Base-by-base conservation (phyloP, 2,113 vertebrate genomes). In the Hymenochirus boettgeri region DNA sequence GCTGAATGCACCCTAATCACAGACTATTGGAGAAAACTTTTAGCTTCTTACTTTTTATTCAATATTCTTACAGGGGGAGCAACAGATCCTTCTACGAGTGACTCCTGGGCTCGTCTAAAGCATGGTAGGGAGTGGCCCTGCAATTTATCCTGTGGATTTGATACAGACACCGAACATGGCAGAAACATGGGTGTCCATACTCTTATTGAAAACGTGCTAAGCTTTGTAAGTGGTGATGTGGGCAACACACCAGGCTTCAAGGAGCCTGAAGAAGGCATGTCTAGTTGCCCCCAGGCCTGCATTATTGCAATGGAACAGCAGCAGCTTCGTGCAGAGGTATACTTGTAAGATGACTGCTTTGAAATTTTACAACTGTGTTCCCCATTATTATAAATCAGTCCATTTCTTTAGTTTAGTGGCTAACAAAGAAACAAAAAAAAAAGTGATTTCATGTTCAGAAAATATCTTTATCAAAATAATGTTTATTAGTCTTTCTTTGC, bases 261-360 rank as follows among this genome's bases (percentile, higher is more conserved):
- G 74, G 95, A 97, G 59, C 94, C 93, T 0, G 96, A 97, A 48
- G 96, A 99, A 76, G 90, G 84, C 39, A 94, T 95, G 92, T 98
- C 93, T 61, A 96, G 93, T 51, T 93, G 90, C 73, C 96, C 96
- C 0, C 95, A 98, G 74, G 93, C 92, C 0, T 92, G 86, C 2
- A 60, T 94, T 63, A 81, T 93, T 78, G 93, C 95, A 48, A 96
- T 99, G 93, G 95, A 96, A 62, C 93, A 98, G 79, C 96, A 99
- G 66, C 96, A 98, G 79, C 77, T 87, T 77, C 78, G 96, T 54
- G 96, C 95, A 1, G 95, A 98, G 88, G 96, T 98, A 83, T 71
- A n/a, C n/a, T n/a, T n/a, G n/a, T n/a, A n/a, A n/a, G n/a, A n/a
- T n/a, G n/a, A n/a, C n/a, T n/a, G n/a, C n/a, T n/a, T n/a, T n/a